phyloP scores from a whole-genome alignment of 2,113 vertebrate genomes.

The Channa maculata region DNA sequence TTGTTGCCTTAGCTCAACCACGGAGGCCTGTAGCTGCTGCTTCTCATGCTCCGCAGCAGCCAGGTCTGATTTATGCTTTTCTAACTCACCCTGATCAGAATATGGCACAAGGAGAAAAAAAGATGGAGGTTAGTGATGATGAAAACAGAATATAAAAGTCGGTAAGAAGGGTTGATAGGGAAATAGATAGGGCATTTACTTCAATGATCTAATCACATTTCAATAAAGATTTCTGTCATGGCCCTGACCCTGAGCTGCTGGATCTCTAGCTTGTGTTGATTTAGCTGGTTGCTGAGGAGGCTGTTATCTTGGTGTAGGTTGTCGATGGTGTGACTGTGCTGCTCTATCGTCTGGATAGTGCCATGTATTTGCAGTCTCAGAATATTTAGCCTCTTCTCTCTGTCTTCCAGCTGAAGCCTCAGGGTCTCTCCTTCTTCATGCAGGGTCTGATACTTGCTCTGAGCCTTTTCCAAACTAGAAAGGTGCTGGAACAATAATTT shows the following conservation, averaged over 20 bases:
- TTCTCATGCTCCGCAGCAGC: slow-evolving; percentile 81
- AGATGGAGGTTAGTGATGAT: background rate
- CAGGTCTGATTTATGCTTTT: slow-evolving; percentile 77
- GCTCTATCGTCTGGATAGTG: slow-evolving; percentile 68
- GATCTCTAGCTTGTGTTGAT: slow-evolving; percentile 77
- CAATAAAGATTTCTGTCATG: too few relatives aligned
- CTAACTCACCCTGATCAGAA: slow-evolving; percentile 73
- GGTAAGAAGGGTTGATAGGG: background rate
- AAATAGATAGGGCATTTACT: background rate
- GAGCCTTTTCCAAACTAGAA: slow-evolving; percentile 58
- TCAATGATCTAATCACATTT: background rate
- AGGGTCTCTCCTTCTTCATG: slow-evolving; percentile 71
- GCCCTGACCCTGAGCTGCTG: slow-evolving; percentile 85
- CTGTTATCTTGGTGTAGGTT: slow-evolving; percentile 82
- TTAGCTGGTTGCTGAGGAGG: slow-evolving; percentile 81
- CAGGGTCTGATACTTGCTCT: slow-evolving; percentile 38
- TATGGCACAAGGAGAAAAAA: slow-evolving; percentile 35
- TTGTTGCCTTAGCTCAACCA: slow-evolving; percentile 72
- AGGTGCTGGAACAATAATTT: slow-evolving; percentile 23
- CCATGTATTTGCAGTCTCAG: slow-evolving; percentile 81
- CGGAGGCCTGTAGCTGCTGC: slow-evolving; percentile 73
- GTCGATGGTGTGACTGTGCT: slow-evolving; percentile 75
- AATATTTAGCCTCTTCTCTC: slow-evolving; percentile 74
- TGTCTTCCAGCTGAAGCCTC: slow-evolving; percentile 75
- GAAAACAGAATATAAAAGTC: background rate